Evolutionary conservation across 2,888 invertebrate species (phyloP), one percentile per base, ranked within the genome.

Genomic region (Desoria tigrina): DNA sequence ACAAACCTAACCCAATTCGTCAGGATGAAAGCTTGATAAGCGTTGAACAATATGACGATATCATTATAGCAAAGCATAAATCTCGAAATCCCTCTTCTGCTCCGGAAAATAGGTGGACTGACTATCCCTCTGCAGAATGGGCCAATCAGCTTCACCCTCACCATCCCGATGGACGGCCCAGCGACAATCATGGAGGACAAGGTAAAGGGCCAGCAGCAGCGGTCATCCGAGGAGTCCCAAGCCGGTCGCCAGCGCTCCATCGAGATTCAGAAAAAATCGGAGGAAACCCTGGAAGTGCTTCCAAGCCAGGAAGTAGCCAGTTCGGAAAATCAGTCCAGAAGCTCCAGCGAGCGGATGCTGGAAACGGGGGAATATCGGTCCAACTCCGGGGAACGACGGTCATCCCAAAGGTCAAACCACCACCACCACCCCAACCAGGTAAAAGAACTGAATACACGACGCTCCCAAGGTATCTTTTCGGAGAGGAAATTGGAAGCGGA

Each of bases 121-220:
- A 66, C 42, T 42, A 67, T 66, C 42, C 71, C 71, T 54, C 63
- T 66, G 65, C 65, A 67, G 59, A 62, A 60, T 61, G 64, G 65
- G n/a, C 68, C 69, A 32, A 61, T 69, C 42, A 65, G 69, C 7
- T 69, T 69, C 69, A 69, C 65, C 37, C 63, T 69, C 61, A 63
- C 57, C 7, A 66, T 69, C 42, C 69, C 69, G 50, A 63, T 63
- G 65, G 56, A 59, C 14, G 69, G 56, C 2, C 39, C 21, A 18
- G 23, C 56, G n/a, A 24, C 42, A 11, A 37, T 57, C 21, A 2
- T 7, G 7, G 18, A 42, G n/a, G 42, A 37, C n/a, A 3, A 14
- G 16, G 14, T 39, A 45, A 16, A 18, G 16, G 4, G n/a, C 6
- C 45, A 6, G 6, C 45, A 45, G 16, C 45, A 16, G n/a, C 6